Percentiles rank a stretch among this genome's conserved stretches.
phyloP scores from a whole-genome alignment of 2,797 vertebrate genomes.

The Tiaroga cobitis region DNA sequence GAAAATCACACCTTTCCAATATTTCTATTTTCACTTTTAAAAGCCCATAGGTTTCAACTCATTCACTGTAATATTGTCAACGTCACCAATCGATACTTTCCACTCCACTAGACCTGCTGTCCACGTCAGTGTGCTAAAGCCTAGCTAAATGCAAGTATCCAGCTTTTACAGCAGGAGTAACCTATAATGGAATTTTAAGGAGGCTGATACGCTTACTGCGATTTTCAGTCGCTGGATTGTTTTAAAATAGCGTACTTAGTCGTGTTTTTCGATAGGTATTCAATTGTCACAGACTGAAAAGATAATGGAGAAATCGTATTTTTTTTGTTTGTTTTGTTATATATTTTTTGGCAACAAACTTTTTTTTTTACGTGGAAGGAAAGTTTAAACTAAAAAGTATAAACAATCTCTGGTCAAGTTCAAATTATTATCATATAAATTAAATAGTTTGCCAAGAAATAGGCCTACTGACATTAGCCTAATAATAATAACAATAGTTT shows the following conservation, averaged over 20 bases:
- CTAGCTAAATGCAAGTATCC: not conserved
- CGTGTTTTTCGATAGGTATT: not conserved
- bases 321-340: too few relatives aligned
- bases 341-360: not conserved
- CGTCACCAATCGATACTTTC: conserved; percentile 72
- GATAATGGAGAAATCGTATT: not conserved
- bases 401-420: not conserved
- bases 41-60: conserved; percentile 55
- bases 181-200: not conserved
- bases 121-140: conserved; percentile 21
- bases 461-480: not conserved
- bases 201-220: not conserved
- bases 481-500: not conserved
- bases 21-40: conserved; percentile 53
- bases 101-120: conserved; percentile 43
- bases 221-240: not conserved
- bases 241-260: not conserved
- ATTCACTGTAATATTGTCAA: conserved; percentile 61
- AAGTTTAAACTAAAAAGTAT: not conserved
- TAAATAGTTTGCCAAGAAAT: not conserved
- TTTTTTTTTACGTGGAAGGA: not conserved
- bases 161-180: conserved; percentile 10
- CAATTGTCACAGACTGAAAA: not conserved
- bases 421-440: not conserved
- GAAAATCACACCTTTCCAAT: conserved; percentile 59